phyloP scores from a whole-genome alignment of 2,797 vertebrate species.

The Poliocrania exsul region DNA sequence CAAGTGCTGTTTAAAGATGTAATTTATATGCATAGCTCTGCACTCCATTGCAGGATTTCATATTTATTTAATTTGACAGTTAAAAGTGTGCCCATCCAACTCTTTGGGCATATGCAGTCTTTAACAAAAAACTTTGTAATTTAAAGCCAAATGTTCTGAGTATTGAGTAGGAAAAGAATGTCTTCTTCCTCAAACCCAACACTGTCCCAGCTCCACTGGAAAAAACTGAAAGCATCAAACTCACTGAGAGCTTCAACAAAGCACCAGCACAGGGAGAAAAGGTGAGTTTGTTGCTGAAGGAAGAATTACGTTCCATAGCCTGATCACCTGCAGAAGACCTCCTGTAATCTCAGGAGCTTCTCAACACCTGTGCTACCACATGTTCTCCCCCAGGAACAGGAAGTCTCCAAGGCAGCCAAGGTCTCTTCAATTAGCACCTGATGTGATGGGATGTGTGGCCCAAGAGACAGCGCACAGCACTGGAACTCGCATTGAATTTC shows the following conservation, averaged over 20 bases:
- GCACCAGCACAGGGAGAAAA: neutral
- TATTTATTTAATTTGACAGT: conserved; percentile 68
- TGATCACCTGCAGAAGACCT: neutral
- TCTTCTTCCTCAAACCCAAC: neutral
- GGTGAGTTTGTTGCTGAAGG: neutral
- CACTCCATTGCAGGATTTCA: conserved; percentile 48
- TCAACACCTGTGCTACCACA: neutral
- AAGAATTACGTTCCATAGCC: neutral
- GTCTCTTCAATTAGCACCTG: neutral
- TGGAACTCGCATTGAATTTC: rapidly evolving
- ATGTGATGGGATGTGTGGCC: neutral
- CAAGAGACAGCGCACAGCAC: neutral
- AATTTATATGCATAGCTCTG: conserved; percentile 68
- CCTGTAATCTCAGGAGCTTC: neutral
- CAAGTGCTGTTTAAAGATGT: conserved; percentile 63
- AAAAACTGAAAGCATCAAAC: neutral
- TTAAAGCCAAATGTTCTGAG: neutral
- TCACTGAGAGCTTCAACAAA: neutral
- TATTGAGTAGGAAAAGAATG: neutral
- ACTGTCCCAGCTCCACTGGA: neutral
- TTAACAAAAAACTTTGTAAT: neutral
- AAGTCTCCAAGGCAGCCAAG: neutral
- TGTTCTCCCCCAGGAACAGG: neutral
- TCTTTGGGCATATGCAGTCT: neutral
- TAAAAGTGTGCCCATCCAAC: conserved; percentile 38